Base-by-base conservation (phyloP, 2,797 vertebrate species). In the Melopsittacus undulatus region DNA sequence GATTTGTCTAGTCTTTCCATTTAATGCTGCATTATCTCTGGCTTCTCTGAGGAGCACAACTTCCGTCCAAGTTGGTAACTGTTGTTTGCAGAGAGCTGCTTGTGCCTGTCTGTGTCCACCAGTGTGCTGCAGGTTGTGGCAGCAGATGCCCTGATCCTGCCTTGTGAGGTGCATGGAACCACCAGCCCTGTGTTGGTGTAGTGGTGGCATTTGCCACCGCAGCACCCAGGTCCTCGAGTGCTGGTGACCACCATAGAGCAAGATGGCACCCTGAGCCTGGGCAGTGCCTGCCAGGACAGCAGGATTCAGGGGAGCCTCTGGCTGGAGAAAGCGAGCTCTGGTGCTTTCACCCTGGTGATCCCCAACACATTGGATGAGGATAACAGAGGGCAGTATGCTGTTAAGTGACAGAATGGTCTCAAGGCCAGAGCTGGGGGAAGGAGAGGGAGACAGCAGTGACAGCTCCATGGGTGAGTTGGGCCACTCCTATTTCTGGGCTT, bases 341-440 rank as follows among this genome's bases (percentile, higher is more conserved):
- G 98, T 51, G 46, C 96, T 1, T 99, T 98, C 95, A 97, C 95
- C 14, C 97, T 99, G 68, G 98, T 97, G 79, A 92, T 99, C 68
- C 97, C 98, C 80, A 98, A 98, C 9, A 87, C 97, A 2, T 66
- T 97, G 21, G 96, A 97, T 0, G 94, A 95, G 15, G 12, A 23
- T 0, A 98, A 99, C 1, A 94, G 98, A 0, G 98, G 99, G 5
- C 84, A 67, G 52, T 99, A 99, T 38, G 56, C 61, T 99, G 99
- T 89, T 92, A 95, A 32, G 98, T 94, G 11, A 98, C 98, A 0
- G 98, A 98, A 94, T 97, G 97, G 98, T 61, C 49, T 54, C 51
- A 3, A 56, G 87, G 62, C n/a, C 54, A 26, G 67, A 93, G 42
- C 18, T 80, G 70, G 92, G 94, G 52, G 4, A 74, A 78, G 74